Evolutionary conservation across 2,888 invertebrate species (phyloP).

Genomic region (Crocallis elinguaria): DNA sequence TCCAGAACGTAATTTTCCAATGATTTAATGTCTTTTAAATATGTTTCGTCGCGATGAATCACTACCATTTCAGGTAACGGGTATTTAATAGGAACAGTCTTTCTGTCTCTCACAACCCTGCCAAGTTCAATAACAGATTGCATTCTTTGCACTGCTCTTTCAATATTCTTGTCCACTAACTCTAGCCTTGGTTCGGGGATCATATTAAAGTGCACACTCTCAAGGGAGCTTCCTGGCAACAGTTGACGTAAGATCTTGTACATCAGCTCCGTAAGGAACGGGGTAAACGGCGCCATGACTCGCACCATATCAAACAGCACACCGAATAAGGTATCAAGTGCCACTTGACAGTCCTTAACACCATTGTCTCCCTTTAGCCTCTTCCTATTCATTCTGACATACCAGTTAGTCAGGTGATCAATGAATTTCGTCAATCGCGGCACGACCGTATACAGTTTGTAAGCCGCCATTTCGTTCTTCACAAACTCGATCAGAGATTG

Average conservation of each 20-base stretch:
- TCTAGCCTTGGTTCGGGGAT: conserved; percentile 89
- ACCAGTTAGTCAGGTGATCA: conserved; percentile 99
- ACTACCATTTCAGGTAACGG: conserved; percentile 98
- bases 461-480: conserved; percentile 96
- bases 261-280: conserved; percentile 97
- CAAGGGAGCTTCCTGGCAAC: conserved; percentile 80
- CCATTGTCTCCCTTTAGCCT: conserved; percentile 97
- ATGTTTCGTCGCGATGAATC: conserved; percentile 92
- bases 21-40: conserved; percentile 90
- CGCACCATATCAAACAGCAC: conserved; percentile 95
- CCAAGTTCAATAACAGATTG: conserved; percentile 98
- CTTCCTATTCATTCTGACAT: conserved; percentile 97
- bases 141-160: conserved; percentile 95
- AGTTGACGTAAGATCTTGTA: conserved; percentile 93
- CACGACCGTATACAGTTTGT: conserved; percentile 97
- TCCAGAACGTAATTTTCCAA: conserved; percentile 94
- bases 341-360: conserved; percentile 90
- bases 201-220: conserved; percentile 97
- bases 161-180: conserved; percentile 93
- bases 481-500: conserved; percentile 96
- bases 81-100: conserved; percentile 97
- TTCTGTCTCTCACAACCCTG: conserved; percentile 95
- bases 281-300: conserved; percentile 99
- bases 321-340: conserved; percentile 94
- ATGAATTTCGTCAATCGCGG: conserved; percentile 97